Conservation (phyloP, 2,888 invertebrate species). For the Merodon equestris region DNA sequence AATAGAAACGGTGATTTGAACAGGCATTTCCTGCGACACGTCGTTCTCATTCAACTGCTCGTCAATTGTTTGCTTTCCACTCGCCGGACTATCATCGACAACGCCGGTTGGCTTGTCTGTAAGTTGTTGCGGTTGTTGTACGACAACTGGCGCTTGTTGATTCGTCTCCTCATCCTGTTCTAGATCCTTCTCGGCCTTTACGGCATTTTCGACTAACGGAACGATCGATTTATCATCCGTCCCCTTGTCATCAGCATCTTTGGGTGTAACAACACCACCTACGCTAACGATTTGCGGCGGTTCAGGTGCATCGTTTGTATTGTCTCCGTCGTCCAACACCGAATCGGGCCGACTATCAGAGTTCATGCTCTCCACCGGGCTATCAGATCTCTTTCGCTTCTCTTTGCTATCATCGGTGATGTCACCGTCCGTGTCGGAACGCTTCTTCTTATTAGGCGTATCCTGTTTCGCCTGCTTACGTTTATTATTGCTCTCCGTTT, state of each 20-base stretch:
- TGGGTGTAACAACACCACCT: conserved; percentile 68
- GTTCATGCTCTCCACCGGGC: conserved; percentile 90
- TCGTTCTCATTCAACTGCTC: conserved; percentile 73
- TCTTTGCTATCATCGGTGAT: conserved; percentile 79
- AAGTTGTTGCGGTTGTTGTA: conserved; percentile 50
- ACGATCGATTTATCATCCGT: conserved; percentile 45
- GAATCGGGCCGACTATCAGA: conserved; percentile 88
- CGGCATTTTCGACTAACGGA: conserved; percentile 67
- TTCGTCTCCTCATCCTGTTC: conserved; percentile 76
- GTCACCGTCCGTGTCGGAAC: conserved; percentile 79
- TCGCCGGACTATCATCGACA: conserved; percentile 34
- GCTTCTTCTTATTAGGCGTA: conserved; percentile 81
- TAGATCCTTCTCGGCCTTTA: conserved; percentile 68
- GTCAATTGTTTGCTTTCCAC: conserved; percentile 69
- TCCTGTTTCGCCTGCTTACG: conserved; percentile 78
- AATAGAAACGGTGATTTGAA: conserved; percentile 39
- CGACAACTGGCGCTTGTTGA: conserved; percentile 75
- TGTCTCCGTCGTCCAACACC: conserved; percentile 84
- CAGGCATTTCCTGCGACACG: conserved; percentile 40
- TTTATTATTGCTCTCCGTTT: conserved; percentile 72
- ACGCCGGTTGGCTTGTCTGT: conserved; percentile 30
- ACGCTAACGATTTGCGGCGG: conserved; percentile 76
- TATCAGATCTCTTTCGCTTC: conserved; percentile 81
- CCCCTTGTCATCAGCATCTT: conserved; percentile 77
- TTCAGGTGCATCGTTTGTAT: conserved; percentile 78